phyloP scores from a whole-genome alignment of 2,888 invertebrate species.

The Nemotelus nigrinus region DNA sequence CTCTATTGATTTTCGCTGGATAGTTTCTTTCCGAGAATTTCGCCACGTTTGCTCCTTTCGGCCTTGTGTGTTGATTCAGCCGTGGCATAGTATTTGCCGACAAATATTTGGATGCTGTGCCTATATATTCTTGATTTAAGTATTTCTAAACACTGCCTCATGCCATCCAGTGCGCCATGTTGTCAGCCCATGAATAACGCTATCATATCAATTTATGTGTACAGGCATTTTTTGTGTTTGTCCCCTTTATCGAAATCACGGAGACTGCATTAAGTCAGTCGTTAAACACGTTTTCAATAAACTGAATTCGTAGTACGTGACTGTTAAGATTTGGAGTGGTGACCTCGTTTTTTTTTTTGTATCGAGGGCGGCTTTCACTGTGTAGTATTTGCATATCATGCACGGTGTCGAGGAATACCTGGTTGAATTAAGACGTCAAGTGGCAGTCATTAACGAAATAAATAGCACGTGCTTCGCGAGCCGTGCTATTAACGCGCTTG shows the following conservation, averaged over 20 bases:
- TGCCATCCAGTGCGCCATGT: neutral
- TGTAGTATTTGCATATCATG: neutral
- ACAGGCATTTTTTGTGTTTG: neutral
- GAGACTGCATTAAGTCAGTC: slow-evolving; percentile 7
- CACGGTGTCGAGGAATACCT: neutral
- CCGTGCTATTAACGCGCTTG: neutral
- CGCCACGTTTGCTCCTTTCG: neutral
- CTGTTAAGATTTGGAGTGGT: slow-evolving; percentile 9
- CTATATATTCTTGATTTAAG: slow-evolving; percentile 1
- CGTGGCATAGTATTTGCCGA: neutral
- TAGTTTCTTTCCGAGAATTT: neutral
- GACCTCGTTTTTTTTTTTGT: neutral
- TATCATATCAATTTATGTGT: neutral
- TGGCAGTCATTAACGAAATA: slow-evolving; percentile 2
- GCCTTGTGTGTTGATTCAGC: neutral
- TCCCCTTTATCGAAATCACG: slow-evolving; percentile 16
- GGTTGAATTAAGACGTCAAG: slow-evolving; percentile 8
- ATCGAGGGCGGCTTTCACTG: neutral
- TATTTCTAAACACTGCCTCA: neutral
- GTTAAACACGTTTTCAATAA: slow-evolving; percentile 35
- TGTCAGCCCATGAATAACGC: neutral
- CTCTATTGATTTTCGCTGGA: slow-evolving; percentile 20
- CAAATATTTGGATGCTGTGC: neutral
- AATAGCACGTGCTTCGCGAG: slow-evolving; percentile 5
- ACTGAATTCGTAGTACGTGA: slow-evolving; percentile 33